Base-by-base conservation (phyloP, 2,888 invertebrate genomes). In the Pimpla rufipes region DNA sequence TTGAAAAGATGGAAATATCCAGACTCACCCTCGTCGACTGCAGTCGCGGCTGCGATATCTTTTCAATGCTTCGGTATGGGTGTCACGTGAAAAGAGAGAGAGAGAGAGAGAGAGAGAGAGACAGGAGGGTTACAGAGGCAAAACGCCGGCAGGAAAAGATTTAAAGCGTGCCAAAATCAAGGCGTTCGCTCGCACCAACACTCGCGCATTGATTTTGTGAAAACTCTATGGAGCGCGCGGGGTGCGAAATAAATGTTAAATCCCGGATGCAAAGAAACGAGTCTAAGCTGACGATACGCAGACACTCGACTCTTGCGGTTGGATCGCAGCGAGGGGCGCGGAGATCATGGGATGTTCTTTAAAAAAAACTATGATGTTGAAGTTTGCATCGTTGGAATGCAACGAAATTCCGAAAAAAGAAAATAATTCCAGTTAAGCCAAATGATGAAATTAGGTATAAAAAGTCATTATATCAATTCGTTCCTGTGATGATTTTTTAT, bases 271-370 rank as follows among this genome's bases (percentile, higher is more conserved):
- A 64, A 75, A 64, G 45, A 66, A 83, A 71, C 45, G 82, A 68
- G 57, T 68, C 45, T 52, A 55, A 37, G 47, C 37, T 50, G 16
- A 47, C 52, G 29, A n/a, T n/a, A n/a, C 29, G 78, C 57, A 52
- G 35, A 23, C 55, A 52, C 16, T 55, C 18, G 18, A 74, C 62
- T 57, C 95, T 52, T 95, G 93, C 29, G 79, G 55, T 95, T 94
- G 76, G 55, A 29, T 35, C n/a, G n/a, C n/a, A 45, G 37, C n/a
- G 52, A 35, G 50, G 37, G 47, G 8, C 3, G 35, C 7, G n/a
- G n/a, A 59, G n/a, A 68, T 35, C 16, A 45, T 18, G 57, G 16
- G 42, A 45, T 10, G 11, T 42, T 68, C 67, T 74, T 74, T 29
- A 45, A 23, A n/a, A n/a, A n/a, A n/a, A n/a, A n/a, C n/a, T n/a